Conservation (phyloP, 2,113 vertebrate species). For the Xerus inauris region DNA sequence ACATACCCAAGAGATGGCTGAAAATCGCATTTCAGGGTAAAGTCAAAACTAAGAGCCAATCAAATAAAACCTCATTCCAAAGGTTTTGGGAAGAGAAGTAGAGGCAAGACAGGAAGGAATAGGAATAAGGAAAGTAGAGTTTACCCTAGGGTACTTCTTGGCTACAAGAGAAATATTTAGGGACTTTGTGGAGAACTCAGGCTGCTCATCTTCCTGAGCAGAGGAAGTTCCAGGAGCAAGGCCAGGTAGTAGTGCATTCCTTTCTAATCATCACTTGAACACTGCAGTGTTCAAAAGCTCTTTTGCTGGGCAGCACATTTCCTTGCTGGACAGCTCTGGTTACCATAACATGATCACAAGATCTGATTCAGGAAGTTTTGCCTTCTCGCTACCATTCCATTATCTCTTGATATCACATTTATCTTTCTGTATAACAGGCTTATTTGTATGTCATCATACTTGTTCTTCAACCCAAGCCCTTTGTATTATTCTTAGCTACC, state of each 20-base stretch:
- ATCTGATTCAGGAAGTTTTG: not conserved
- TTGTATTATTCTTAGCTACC: not conserved
- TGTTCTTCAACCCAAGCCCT: not conserved
- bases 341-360: not conserved
- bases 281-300: not conserved
- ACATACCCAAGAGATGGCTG: not conserved
- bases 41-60: conserved; percentile 1
- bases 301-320: not conserved
- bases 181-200: not conserved
- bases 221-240: not conserved
- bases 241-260: not conserved
- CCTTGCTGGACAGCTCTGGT: not conserved
- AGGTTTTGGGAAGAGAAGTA: not conserved
- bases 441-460: not conserved
- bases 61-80: not conserved
- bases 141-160: not conserved
- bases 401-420: not conserved
- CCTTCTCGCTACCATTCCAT: not conserved
- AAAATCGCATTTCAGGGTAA: not conserved
- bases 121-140: not conserved
- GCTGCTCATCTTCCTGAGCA: not conserved
- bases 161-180: not conserved
- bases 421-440: not conserved
- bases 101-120: not conserved
- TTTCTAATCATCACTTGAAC: not conserved